Conservation (phyloP, 2,888 invertebrate species). For the Lamproptera curius region DNA sequence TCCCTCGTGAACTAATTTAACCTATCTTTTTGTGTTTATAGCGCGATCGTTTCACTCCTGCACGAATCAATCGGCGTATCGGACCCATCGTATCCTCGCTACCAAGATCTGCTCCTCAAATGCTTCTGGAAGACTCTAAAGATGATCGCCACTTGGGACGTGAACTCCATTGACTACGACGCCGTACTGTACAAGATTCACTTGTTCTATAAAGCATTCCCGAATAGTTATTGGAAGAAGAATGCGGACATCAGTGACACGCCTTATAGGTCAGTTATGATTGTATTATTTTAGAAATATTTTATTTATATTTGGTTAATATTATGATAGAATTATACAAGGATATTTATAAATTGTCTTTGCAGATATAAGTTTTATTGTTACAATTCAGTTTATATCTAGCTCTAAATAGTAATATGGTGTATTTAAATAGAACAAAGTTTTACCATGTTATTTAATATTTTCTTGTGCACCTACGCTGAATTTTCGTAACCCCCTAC, state of each 20-base stretch:
- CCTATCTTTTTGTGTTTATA: constrained; percentile 58
- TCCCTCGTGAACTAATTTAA: neutral
- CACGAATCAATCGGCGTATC: constrained; percentile 88
- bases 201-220: constrained; percentile 92
- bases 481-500: no score
- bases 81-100: constrained; percentile 80
- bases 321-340: no score
- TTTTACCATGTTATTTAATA: no score
- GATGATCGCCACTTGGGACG: constrained; percentile 88
- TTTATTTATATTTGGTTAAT: no score
- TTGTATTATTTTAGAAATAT: no score
- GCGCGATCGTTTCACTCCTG: constrained; percentile 92
- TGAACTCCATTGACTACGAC: constrained; percentile 86
- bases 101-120: constrained; percentile 91
- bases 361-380: no score
- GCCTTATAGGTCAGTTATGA: constrained; percentile 83
- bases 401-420: no score
- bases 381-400: no score
- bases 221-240: constrained; percentile 92
- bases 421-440: no score
- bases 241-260: constrained; percentile 86
- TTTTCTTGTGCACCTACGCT: no score
- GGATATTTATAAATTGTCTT: no score
- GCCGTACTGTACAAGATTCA: constrained; percentile 90
- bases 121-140: constrained; percentile 97